phyloP scores from a whole-genome alignment of 2,113 vertebrate species.

The Macrotus californicus region DNA sequence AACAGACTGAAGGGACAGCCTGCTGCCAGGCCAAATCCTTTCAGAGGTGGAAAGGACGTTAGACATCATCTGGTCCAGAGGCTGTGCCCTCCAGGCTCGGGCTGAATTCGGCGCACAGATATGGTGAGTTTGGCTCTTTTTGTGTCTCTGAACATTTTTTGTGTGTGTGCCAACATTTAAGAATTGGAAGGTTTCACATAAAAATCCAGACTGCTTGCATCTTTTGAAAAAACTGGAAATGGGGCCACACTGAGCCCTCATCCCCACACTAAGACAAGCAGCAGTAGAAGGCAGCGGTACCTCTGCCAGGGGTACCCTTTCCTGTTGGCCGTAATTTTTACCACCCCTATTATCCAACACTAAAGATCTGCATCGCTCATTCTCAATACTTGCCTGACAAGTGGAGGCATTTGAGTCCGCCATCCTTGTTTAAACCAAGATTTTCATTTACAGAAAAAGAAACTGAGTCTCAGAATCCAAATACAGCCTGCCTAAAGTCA shows the following conservation, averaged over 20 bases:
- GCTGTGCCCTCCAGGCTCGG: background rate
- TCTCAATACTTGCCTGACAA: background rate
- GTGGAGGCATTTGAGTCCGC: background rate
- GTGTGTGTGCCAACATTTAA: background rate
- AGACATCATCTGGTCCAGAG: background rate
- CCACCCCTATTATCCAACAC: background rate
- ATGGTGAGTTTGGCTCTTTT: slow-evolving; percentile 19
- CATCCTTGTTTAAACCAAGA: background rate
- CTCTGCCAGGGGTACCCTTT: background rate
- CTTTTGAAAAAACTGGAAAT: background rate
- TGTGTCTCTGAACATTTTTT: slow-evolving; percentile 5
- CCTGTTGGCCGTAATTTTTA: fast-evolving
- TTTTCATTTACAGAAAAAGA: background rate
- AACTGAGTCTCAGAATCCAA: background rate
- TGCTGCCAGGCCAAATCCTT: background rate
- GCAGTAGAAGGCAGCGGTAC: background rate
- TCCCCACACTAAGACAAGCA: background rate
- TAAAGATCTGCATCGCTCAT: fast-evolving
- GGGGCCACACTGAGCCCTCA: background rate
- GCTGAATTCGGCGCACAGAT: background rate
- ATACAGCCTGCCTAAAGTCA: background rate
- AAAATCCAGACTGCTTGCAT: background rate
- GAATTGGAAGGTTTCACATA: background rate
- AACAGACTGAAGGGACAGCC: background rate
- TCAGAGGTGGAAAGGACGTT: background rate